Evolutionary conservation across 2,888 invertebrate species (phyloP).

Genomic region (Flexamia atlantica): DNA sequence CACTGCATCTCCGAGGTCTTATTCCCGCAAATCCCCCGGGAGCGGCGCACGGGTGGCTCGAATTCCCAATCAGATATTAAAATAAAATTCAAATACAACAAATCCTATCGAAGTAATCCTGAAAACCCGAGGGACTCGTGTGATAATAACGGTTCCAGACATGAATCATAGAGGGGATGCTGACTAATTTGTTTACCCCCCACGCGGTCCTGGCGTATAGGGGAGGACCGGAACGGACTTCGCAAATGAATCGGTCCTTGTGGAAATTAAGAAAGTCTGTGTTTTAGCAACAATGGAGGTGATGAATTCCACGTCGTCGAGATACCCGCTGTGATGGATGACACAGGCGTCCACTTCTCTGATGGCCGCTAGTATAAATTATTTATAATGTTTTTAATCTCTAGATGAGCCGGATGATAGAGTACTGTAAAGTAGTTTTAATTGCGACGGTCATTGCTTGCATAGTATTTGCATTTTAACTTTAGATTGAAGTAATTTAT

Average conservation of each 20-base stretch:
- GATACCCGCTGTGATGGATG: constrained; percentile 18
- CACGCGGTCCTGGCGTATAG: background rate
- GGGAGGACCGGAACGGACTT: constrained; percentile 14
- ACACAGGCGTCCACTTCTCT: background rate
- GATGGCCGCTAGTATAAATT: constrained; percentile 15
- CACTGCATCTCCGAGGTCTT: background rate
- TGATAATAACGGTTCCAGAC: constrained; percentile 50
- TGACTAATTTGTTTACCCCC: constrained; percentile 58
- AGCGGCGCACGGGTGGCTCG: constrained; percentile 36
- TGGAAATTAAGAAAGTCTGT: constrained; percentile 52
- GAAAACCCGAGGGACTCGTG: constrained; percentile 11
- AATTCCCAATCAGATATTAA: constrained; percentile 60
- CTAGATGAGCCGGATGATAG: constrained; percentile 12
- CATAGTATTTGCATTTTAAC: too few species aligned
- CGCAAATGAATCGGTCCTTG: constrained; percentile 55
- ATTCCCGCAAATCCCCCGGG: constrained; percentile 49
- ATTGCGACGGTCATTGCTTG: too few species aligned
- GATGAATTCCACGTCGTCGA: constrained; percentile 32
- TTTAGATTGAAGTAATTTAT: too few species aligned
- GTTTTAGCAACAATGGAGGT: constrained; percentile 43
- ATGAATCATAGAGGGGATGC: constrained; percentile 40
- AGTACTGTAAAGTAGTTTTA: too few species aligned
- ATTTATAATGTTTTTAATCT: constrained; percentile 37
- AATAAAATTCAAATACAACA: constrained; percentile 59
- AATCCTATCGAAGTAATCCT: constrained; percentile 59